Evolutionary conservation across 1,140 invertebrate species (phyloP).

Genomic region (Psilanteris sp.): DNA sequence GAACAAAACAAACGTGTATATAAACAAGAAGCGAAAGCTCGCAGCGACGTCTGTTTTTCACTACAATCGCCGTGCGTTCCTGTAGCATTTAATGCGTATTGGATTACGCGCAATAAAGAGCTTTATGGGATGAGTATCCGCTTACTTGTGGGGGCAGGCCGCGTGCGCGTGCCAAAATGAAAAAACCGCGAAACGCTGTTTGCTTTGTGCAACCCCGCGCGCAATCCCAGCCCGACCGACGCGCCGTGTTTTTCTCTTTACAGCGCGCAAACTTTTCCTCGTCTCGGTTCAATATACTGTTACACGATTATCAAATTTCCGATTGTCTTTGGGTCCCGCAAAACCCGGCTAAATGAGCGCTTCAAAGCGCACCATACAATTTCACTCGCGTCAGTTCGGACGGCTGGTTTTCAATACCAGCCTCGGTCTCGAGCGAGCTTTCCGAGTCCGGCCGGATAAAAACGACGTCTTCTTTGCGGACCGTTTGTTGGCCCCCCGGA

Average conservation of each 20-base stretch:
- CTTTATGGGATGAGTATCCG: constrained; percentile 76
- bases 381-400: too few species aligned
- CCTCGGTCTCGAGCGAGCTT: too few species aligned
- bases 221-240: constrained; percentile 32
- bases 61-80: constrained; percentile 44
- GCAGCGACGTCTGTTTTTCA: constrained; percentile 28
- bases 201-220: constrained; percentile 62
- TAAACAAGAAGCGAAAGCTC: constrained; percentile 24
- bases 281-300: constrained; percentile 46
- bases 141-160: constrained; percentile 70
- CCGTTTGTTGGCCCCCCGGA: too few species aligned
- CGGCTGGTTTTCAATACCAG: background rate
- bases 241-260: constrained; percentile 47
- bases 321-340: constrained; percentile 37
- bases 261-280: constrained; percentile 45
- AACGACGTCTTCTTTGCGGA: too few species aligned
- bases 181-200: constrained; percentile 76
- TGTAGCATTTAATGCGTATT: constrained; percentile 74
- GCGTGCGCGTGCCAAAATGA: constrained; percentile 79
- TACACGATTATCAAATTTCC: constrained; percentile 57
- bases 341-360: constrained; percentile 9
- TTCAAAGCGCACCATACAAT: background rate
- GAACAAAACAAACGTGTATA: constrained; percentile 21
- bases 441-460: too few species aligned
- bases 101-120: constrained; percentile 78